phyloP scores from a whole-genome alignment of 2,888 invertebrate species.

The Epiperipatus broadwayi region DNA sequence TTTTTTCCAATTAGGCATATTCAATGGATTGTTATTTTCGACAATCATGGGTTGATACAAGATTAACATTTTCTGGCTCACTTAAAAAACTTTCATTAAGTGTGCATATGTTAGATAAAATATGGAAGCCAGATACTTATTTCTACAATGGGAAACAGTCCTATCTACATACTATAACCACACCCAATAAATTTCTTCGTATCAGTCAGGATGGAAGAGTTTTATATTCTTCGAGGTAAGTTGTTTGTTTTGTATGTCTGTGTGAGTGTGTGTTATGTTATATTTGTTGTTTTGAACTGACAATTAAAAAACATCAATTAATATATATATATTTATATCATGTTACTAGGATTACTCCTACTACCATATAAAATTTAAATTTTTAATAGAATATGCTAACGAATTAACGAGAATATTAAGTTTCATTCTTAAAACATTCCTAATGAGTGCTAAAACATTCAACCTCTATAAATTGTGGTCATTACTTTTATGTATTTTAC shows the following conservation, averaged over 20 bases:
- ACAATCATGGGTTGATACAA: constrained; percentile 62
- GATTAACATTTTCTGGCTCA: constrained; percentile 45
- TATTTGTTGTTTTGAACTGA: no score
- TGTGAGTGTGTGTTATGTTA: neutral
- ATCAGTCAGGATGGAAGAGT: constrained; percentile 77
- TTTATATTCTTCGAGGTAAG: constrained; percentile 75
- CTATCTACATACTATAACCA: constrained; percentile 84
- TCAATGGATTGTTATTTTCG: constrained; percentile 74
- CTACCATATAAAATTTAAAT: no score
- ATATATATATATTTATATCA: no score
- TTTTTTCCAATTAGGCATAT: no score
- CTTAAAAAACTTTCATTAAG: constrained; percentile 51
- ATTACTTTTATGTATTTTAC: no score
- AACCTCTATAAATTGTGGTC: no score
- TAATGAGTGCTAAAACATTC: no score
- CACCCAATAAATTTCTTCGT: constrained; percentile 75
- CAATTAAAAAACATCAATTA: no score
- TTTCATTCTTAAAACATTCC: no score
- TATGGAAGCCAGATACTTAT: constrained; percentile 92
- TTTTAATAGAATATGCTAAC: no score
- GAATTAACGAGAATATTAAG: no score
- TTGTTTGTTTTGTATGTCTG: neutral
- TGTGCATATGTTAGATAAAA: constrained; percentile 64
- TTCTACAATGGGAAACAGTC: constrained; percentile 87
- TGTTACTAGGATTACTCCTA: no score